Evolutionary conservation across 2,888 invertebrate species (phyloP), one percentile per base, ranked within the genome.

Genomic region (Drosophila helvetica): DNA sequence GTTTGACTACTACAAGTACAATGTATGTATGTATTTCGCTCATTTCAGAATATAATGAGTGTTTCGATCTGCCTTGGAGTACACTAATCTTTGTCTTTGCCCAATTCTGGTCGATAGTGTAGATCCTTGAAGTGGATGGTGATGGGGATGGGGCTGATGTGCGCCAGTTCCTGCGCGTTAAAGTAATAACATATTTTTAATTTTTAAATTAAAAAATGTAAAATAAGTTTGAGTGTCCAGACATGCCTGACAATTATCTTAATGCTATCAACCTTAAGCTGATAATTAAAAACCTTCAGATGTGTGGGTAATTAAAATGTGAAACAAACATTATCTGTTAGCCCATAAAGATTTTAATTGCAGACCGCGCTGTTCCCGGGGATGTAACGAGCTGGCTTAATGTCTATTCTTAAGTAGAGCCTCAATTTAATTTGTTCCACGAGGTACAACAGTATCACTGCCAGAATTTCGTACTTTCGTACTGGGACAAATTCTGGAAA

Each of bases 81-180:
- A 50, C 48, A 50, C 45, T 70, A 25, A 70, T 54, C 59, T 59
- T 54, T 70, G 18, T 33, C 19, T 58, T 45, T 52, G 7, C 48
- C 47, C 22, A 52, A 45, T 25, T 57, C 45, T 10, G 22, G 7
- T n/a, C 6, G 19, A 15, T 58, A 45, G 47, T 8, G 42, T 1
- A 68, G 22, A 22, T 68, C 48, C 33, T 48, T 18, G 43, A 69
- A 58, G 42, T 25, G 9, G 2, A 45, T 65, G 25, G 18, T 30
- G 42, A 9, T 27, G n/a, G n/a, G 30, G 30, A 30, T 12, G 5
- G n/a, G 30, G n/a, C 12, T 22, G n/a, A n/a, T 9, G 6, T 19
- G 6, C 0, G 6, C 10, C 5, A 47, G 15, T 53, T 38, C 22
- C 38, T 19, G 46, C 19, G 38, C 38, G 38, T 38, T 19, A 18